Base-by-base conservation (phyloP, 2,797 vertebrate genomes). In the Anguilla megastoma region DNA sequence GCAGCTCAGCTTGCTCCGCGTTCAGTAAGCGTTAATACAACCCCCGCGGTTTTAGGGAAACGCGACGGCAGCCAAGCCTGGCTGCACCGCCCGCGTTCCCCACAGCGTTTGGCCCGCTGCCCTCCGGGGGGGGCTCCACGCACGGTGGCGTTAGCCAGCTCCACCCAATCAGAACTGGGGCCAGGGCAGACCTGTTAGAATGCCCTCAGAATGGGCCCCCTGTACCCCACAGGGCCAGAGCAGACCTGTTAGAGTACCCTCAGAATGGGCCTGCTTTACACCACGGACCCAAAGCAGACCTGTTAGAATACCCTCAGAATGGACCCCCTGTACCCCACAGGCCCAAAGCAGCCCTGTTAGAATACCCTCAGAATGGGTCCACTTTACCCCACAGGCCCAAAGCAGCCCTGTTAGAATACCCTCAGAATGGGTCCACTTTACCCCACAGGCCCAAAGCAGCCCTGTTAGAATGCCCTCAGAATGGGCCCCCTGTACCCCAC, bases 21-120 rank as follows among this genome's bases (percentile, higher is more conserved):
- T 82, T 82, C 41, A 80, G 86, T 87, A 87, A 80, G 66, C 80
- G 86, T 50, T 87, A 82, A 87, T 82, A 60, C 76, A 80, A 56
- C 86, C 74, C 86, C 86, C 27, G 63, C 74, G 8, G 50, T 54
- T 82, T 80, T 82, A 60, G 48, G 71, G 71, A 74, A 87, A 87
- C 33, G 82, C 2, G 7, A 63, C 33, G 3, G 52, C 45, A 58
- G 86, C 86, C 71, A 87, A 33, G 79, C 41, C 69, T 48, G 1
- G 33, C 86, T 54, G 71, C 14, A 5, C 66, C 52, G 45, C 63
- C 33, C 60, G 54, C 33, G 21, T 12, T 52, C 71, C 21, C 33
- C n/a, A 69, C 86, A 54, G 56, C 27, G 18, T 36, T 82, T 80
- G 86, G 71, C 80, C 52, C 21, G 3, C 50, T 82, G 86, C 66